Base-by-base conservation (phyloP, 2,888 invertebrate species). In the Eledona agricola region DNA sequence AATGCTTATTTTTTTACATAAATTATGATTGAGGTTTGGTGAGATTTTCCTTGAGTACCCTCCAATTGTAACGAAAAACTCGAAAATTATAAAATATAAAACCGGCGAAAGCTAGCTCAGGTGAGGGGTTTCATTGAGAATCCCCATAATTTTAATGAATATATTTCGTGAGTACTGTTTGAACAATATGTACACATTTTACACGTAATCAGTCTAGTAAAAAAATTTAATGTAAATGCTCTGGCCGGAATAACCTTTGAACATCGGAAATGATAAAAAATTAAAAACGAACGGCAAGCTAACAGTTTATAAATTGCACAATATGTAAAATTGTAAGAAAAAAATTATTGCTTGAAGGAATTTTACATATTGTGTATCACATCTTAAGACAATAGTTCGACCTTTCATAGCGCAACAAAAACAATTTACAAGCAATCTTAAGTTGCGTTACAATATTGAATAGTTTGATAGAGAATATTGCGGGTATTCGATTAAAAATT, bases 121-220 rank as follows among this genome's bases (percentile, higher is more conserved):
- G n/a, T n/a, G n/a, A n/a, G n/a, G n/a, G n/a, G n/a, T n/a, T n/a
- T n/a, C n/a, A n/a, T n/a, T n/a, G n/a, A n/a, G n/a, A n/a, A n/a
- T n/a, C n/a, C n/a, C n/a, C n/a, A n/a, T n/a, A 34, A 46, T 46
- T 17, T 19, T 46, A 13, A 45, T 34, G 46, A 46, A 35, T 46
- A 46, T 46, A 46, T 46, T 46, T 45, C 26, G 26, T 23, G 26
- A 35, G 13, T 34, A 46, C 34, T 16, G 32, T 32, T 23, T 43
- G 31, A 42, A 42, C 42, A 29, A 38, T 58, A 57, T 57, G 15
- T 57, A 62, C 58, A 62, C 57, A 57, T 55, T 60, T 57, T 62
- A 60, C 55, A 58, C 10, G 55, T 55, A 63, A 57, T 63, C 60
- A 63, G 60, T 63, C 62, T 42, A 60, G 59, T 47, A 49, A 49